phyloP scores from a whole-genome alignment of 1,140 invertebrate species.

The Drosophila mauritiana region DNA sequence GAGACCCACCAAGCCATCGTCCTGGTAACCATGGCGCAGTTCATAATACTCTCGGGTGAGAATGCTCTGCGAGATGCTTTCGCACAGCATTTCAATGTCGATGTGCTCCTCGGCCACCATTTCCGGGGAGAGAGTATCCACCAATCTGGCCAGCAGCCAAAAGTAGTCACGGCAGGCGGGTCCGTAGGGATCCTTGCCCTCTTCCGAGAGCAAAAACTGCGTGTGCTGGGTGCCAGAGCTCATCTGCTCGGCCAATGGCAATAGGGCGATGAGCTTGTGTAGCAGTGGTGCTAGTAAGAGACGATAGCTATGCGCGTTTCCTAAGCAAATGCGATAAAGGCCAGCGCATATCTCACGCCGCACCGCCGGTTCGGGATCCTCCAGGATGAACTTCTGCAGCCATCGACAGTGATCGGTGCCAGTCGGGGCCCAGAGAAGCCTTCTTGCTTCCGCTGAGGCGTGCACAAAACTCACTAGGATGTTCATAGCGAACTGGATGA shows the following conservation, averaged over 20 bases:
- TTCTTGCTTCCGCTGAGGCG: conserved; percentile 88
- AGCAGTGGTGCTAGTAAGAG: conserved; percentile 91
- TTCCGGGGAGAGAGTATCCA: conserved; percentile 93
- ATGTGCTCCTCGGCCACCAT: conserved; percentile 89
- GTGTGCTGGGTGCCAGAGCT: conserved; percentile 87
- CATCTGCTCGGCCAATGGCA: conserved; percentile 93
- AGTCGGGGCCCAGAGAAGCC: conserved; percentile 87
- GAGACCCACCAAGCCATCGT: conserved; percentile 96
- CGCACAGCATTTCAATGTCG: conserved; percentile 91
- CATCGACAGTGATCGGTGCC: conserved; percentile 89
- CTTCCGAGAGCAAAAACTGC: conserved; percentile 88
- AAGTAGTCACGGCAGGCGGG: conserved; percentile 97
- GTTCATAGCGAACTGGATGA: conserved; percentile 93
- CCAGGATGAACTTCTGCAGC: conserved; percentile 91
- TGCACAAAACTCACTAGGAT: conserved; percentile 93
- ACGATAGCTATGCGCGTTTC: conserved; percentile 87
- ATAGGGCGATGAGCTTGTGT: conserved; percentile 91
- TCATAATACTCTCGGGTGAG: conserved; percentile 92
- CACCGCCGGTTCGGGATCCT: conserved; percentile 94
- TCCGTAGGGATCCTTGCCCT: conserved; percentile 96
- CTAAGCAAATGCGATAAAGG: conserved; percentile 93
- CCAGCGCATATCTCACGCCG: conserved; percentile 95
- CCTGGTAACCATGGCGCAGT: conserved; percentile 92
- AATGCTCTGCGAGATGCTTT: conserved; percentile 90
- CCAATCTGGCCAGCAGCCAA: conserved; percentile 94